phyloP scores from a whole-genome alignment of 2,113 vertebrate genomes.

The Xiphophorus couchianus region DNA sequence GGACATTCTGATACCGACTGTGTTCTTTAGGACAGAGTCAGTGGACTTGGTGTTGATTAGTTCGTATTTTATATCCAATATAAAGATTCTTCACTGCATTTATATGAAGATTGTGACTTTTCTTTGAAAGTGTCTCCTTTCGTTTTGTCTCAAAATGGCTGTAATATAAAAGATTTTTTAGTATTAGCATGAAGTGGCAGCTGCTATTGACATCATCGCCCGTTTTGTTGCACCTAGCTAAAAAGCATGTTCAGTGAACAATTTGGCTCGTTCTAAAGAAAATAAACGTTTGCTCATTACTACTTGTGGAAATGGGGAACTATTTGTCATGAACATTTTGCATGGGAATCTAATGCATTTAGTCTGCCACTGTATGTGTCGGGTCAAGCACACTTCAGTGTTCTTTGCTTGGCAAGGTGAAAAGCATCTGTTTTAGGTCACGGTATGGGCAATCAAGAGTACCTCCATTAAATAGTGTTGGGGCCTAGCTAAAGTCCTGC shows the following conservation, averaged over 20 bases:
- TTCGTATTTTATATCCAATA: too few species aligned
- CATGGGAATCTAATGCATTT: too few species aligned
- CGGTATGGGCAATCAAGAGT: not conserved
- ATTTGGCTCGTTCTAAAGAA: not conserved
- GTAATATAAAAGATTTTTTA: not conserved
- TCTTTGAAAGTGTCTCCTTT: not conserved
- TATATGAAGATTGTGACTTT: not conserved
- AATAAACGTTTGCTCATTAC: not conserved
- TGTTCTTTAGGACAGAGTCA: not conserved
- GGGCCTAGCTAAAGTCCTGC: constrained; percentile 7
- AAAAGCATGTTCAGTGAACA: not conserved
- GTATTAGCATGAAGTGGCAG: not conserved
- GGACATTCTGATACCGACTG: not conserved
- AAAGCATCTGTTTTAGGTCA: not conserved
- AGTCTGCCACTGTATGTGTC: not conserved
- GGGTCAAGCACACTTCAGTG: not conserved
- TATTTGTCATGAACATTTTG: not conserved
- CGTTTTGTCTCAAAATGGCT: not conserved
- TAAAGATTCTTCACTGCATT: too few species aligned
- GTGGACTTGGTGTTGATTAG: not conserved
- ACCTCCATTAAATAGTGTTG: constrained; percentile 5
- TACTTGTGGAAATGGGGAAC: not conserved
- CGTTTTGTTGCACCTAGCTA: not conserved
- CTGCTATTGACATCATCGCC: not conserved
- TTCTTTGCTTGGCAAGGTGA: not conserved